A percentile compares a stretch with the other conserved stretches of the same genome.
phyloP scores from a whole-genome alignment of 2,113 vertebrate genomes.

The Chelonoidis abingdonii region DNA sequence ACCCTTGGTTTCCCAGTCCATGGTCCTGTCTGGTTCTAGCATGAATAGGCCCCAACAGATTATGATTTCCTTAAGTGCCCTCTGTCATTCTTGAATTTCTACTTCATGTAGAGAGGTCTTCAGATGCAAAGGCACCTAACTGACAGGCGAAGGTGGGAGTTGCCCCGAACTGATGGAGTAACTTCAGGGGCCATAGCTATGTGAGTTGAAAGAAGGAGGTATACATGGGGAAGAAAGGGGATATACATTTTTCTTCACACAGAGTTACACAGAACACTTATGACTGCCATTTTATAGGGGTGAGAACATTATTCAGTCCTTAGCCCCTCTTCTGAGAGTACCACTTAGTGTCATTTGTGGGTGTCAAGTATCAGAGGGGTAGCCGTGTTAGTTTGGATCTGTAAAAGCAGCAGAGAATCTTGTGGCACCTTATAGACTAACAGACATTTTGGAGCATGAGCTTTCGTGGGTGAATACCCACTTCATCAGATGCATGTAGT shows the following conservation, averaged over 20 bases:
- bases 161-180: background rate
- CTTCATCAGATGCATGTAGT: no score
- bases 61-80: background rate
- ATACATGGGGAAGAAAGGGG: background rate
- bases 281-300: background rate
- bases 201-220: background rate
- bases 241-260: background rate
- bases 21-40: background rate
- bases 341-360: background rate
- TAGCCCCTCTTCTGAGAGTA: background rate
- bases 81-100: background rate
- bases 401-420: no score
- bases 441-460: no score
- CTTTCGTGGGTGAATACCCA: no score
- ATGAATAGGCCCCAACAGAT: background rate
- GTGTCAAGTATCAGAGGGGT: no score
- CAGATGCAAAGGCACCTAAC: background rate
- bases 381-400: no score
- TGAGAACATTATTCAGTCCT: background rate
- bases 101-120: background rate
- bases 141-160: background rate
- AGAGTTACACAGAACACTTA: background rate
- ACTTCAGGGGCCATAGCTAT: background rate
- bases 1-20: background rate
- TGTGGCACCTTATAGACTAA: no score